Percentiles rank a stretch among this genome's conserved stretches.
phyloP scores from a whole-genome alignment of 2,888 invertebrate species.

The Anticlea derivata region DNA sequence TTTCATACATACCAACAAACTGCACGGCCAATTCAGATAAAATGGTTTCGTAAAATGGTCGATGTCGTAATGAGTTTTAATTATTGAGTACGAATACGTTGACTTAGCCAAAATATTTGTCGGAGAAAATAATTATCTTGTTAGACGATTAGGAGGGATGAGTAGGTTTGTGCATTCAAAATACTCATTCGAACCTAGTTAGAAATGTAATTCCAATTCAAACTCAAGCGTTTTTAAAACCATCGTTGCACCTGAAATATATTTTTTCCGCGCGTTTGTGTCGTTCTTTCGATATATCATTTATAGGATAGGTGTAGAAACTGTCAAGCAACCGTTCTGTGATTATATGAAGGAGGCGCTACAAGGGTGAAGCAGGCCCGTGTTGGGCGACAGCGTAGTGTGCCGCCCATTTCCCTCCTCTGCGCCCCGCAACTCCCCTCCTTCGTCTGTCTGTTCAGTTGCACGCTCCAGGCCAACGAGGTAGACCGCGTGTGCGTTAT shows the following conservation, averaged over 20 bases:
- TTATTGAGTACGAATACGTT: too few relatives aligned
- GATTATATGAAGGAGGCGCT: slow-evolving; percentile 69
- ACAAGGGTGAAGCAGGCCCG: slow-evolving; percentile 53
- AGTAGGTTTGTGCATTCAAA: too few relatives aligned
- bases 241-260: neutral
- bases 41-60: too few relatives aligned
- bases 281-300: slow-evolving; percentile 48
- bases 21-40: too few relatives aligned
- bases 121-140: too few relatives aligned
- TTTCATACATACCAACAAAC: too few relatives aligned
- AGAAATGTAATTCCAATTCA: neutral
- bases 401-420: slow-evolving; percentile 53
- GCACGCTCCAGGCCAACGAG: slow-evolving; percentile 67
- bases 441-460: slow-evolving; percentile 57
- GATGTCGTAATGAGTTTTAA: too few relatives aligned
- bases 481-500: slow-evolving; percentile 74
- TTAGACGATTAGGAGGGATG: too few relatives aligned
- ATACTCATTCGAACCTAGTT: neutral
- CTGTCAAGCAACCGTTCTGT: slow-evolving; percentile 69
- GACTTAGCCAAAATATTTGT: too few relatives aligned
- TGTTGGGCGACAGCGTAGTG: slow-evolving; percentile 61
- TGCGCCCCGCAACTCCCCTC: slow-evolving; percentile 41
- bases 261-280: slow-evolving; percentile 27
- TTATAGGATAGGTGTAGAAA: slow-evolving; percentile 49
- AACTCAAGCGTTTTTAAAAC: neutral